A percentile compares a stretch with the other conserved stretches of the same genome.
Conservation (phyloP, 2,797 vertebrate species). For the Muscicapa comitata region DNA sequence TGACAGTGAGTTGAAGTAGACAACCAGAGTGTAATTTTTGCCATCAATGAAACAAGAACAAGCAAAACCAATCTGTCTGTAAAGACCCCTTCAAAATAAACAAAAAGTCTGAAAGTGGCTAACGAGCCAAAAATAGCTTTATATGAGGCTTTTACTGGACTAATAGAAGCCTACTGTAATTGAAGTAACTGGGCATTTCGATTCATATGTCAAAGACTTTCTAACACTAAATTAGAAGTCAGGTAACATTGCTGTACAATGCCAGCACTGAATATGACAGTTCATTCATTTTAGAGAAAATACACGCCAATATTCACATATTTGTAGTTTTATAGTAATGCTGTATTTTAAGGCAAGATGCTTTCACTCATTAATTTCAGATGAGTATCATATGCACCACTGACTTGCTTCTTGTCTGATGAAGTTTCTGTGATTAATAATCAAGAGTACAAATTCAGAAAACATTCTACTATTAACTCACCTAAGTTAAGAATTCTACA, state of each 20-base stretch:
- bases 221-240: background rate
- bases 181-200: background rate
- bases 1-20: background rate
- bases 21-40: background rate
- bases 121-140: background rate
- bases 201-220: background rate
- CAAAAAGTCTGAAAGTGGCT: background rate
- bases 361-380: background rate
- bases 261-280: background rate
- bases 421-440: background rate
- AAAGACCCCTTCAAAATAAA: background rate
- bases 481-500: background rate
- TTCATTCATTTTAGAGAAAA: background rate
- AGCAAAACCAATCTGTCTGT: background rate
- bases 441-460: background rate
- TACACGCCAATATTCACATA: background rate
- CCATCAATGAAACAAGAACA: background rate
- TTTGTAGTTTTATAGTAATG: background rate
- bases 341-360: background rate
- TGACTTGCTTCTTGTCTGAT: background rate
- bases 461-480: background rate
- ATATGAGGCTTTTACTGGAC: background rate
- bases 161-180: background rate
- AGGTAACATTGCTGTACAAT: background rate
- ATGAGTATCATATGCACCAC: background rate